These are phyloP conservation scores for Myzus persicae DNA, from an alignment of 1,140 invertebrate genomes.

Conservation along the genomic window DNA sequence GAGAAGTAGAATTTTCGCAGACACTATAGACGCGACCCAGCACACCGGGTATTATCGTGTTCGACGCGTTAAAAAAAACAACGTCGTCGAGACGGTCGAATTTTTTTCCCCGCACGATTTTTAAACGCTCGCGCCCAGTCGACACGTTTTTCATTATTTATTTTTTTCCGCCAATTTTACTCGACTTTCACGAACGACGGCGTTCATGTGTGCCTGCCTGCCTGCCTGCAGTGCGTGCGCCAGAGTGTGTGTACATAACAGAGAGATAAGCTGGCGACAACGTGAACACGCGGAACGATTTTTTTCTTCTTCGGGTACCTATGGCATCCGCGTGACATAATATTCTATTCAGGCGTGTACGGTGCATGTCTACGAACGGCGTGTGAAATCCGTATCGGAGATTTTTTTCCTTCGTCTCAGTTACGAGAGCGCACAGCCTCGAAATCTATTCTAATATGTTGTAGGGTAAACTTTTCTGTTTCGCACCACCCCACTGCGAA, in stretches of 20 bases:
- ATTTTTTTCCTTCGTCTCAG: not conserved
- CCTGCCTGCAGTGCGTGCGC: not conserved
- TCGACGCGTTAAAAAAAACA: not conserved
- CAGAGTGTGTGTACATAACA: not conserved
- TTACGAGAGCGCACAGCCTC: not conserved
- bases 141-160: constrained; percentile 35
- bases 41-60: not conserved
- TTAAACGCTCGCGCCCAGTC: not conserved
- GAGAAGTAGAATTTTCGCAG: not conserved
- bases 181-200: constrained; percentile 6
- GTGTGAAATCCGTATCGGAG: not conserved
- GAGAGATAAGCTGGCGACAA: not conserved
- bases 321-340: not conserved
- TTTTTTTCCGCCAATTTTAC: not conserved
- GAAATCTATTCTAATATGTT: too few species aligned
- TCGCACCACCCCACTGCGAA: too few species aligned
- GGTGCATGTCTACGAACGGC: not conserved
- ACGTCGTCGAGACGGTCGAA: not conserved
- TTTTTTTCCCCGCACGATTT: constrained; percentile 37
- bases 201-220: not conserved
- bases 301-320: not conserved
- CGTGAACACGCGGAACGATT: not conserved
- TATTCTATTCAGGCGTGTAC: not conserved
- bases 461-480: not conserved
- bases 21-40: not conserved